Percentiles rank a stretch among this genome's conserved stretches.
phyloP scores from a whole-genome alignment of 2,888 invertebrate genomes.

The Linyphia triangularis region DNA sequence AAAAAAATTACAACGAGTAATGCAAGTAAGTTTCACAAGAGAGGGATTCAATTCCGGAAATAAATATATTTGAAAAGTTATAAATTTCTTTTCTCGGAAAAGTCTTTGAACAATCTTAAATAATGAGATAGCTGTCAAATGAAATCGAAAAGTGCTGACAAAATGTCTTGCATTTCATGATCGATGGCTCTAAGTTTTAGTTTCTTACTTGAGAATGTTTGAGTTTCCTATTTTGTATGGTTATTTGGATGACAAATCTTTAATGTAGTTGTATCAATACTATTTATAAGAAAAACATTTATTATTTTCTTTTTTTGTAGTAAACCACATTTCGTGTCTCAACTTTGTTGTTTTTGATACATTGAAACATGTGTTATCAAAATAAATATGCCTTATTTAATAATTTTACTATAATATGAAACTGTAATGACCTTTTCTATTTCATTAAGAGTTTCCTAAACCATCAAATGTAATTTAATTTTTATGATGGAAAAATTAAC shows the following conservation, averaged over 20 bases:
- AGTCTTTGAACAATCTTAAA: slow-evolving; percentile 2
- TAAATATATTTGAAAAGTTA: slow-evolving; percentile 1
- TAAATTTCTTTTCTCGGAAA: slow-evolving; percentile 8
- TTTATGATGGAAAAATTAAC: no score
- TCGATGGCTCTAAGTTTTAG: slow-evolving; percentile 3
- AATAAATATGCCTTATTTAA: no score
- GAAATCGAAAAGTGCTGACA: slow-evolving; percentile 38
- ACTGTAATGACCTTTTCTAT: no score
- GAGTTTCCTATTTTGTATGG: slow-evolving; percentile 6
- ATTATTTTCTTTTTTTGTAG: no score
- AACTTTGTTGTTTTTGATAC: no score
- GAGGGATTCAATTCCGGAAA: not conserved
- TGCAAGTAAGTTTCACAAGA: not conserved
- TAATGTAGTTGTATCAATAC: not conserved
- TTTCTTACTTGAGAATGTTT: not conserved
- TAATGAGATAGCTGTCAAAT: slow-evolving; percentile 32
- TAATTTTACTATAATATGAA: no score
- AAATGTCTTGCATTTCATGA: slow-evolving; percentile 26
- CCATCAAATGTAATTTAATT: no score
- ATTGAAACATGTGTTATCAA: no score
- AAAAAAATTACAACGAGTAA: not conserved
- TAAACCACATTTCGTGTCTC: no score
- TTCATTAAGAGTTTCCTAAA: no score
- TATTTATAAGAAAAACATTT: not conserved
- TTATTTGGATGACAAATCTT: slow-evolving; percentile 4